Evolutionary conservation across 2,113 vertebrate genomes (phyloP), one percentile per base, ranked within the genome.

Genomic region (Chascanopsetta lugubris): DNA sequence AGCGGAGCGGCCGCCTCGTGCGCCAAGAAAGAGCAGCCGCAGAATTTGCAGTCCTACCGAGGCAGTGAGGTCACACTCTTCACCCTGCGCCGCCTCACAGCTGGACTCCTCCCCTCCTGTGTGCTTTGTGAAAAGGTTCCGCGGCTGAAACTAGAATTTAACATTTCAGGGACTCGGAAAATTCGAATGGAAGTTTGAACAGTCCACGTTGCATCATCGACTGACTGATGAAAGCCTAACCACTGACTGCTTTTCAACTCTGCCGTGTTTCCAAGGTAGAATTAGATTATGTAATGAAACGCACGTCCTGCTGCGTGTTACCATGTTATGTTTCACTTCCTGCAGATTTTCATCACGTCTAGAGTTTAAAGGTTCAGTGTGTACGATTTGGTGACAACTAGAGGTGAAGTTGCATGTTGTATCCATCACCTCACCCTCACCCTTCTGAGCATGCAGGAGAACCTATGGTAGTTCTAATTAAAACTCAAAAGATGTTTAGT

Each of bases 21-120:
- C 49, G 85, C 85, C 84, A 85, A 86, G 75, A 80, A 75, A 82
- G 79, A 66, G 73, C 62, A 69, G 78, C 85, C 79, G n/a, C 84
- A 84, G 86, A 83, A 87, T 77, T 69, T 87, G 54, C 62, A 82
- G 79, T 29, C 48, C 80, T 83, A 56, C 80, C 71, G 59, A 62
- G 53, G 54, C 66, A 77, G 71, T 83, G 62, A 79, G 80, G 80
- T 86, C 82, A 78, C 47, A 51, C 51, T 75, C 69, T 55, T 69
- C 58, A 40, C 9, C 61, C 76, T 66, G n/a, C 55, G 10, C 36
- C 30, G 79, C 50, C 45, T 68, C 51, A 22, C 22, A 53, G 32
- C 49, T 61, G 59, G 29, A 65, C 30, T 64, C 48, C 12, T 7
- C 32, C 46, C 46, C 49, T 67, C 24, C 7, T 53, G 34, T 49